phyloP scores from a whole-genome alignment of 2,113 vertebrate species.

The zebrafish (Danio rerio) region GRCz12tu NC_133196.1:27079001-27079500 shows the following conservation, averaged over 20 bases:
- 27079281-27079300: conserved; percentile 15
- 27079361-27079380: conserved; percentile 57
- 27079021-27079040: not conserved
- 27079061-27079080: not conserved
- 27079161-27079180: conserved; percentile 33
- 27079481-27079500: conserved; percentile 65
- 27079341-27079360: conserved; percentile 58
- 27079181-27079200: conserved; percentile 37
- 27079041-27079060: not conserved
- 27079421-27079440: conserved; percentile 56
- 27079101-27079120: conserved; percentile 15
- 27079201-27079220: not conserved
- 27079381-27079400: conserved; percentile 44
- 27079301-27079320: conserved; percentile 38
- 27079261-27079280: conserved; percentile 29
- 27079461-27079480: conserved; percentile 63
- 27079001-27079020: not conserved
- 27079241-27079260: conserved; percentile 27
- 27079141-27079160: not conserved
- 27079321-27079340: conserved; percentile 32
- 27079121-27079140: conserved; percentile 10
- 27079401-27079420: conserved; percentile 45
- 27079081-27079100: conserved; percentile 9
- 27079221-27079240: not conserved
- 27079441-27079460: conserved; percentile 67